phyloP scores from a whole-genome alignment of 2,888 invertebrate species.

The Acanthopleura granulata region DNA sequence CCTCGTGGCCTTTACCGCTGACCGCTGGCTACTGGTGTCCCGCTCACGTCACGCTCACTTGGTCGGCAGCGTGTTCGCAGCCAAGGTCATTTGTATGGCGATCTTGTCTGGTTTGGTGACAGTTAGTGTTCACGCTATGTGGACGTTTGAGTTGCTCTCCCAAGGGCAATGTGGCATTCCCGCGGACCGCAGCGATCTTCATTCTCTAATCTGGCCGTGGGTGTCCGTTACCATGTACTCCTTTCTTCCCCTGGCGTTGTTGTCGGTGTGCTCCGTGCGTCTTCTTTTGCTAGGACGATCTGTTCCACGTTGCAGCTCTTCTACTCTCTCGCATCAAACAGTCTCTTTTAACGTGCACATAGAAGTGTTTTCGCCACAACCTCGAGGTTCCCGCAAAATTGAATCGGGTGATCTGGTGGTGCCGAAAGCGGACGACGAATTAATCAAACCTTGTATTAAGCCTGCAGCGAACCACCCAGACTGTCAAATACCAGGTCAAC shows the following conservation, averaged over 20 bases:
- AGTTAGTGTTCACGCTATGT: slow-evolving; percentile 63
- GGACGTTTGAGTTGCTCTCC: slow-evolving; percentile 57
- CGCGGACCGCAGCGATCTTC: slow-evolving; percentile 47
- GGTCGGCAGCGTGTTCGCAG: slow-evolving; percentile 58
- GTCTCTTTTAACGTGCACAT: slow-evolving; percentile 36
- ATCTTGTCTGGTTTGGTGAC: slow-evolving; percentile 54
- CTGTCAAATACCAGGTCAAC: no score
- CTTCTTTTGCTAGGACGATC: slow-evolving; percentile 35
- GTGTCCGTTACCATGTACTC: slow-evolving; percentile 57
- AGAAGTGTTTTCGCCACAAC: slow-evolving; percentile 19
- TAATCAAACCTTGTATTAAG: no score
- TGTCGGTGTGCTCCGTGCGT: slow-evolving; percentile 45
- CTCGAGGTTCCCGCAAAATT: neutral
- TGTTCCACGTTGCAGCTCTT: no score
- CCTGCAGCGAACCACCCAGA: no score
- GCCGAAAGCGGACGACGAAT: no score
- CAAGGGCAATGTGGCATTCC: slow-evolving; percentile 48
- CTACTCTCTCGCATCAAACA: no score
- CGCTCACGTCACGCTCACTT: slow-evolving; percentile 45
- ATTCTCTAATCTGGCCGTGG: slow-evolving; percentile 62
- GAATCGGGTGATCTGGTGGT: no score
- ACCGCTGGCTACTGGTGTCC: slow-evolving; percentile 56
- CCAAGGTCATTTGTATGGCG: slow-evolving; percentile 51
- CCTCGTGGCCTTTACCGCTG: slow-evolving; percentile 56
- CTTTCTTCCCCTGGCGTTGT: slow-evolving; percentile 54